Conservation (phyloP, 2,888 invertebrate species). For the Leptopilina myrica region DNA sequence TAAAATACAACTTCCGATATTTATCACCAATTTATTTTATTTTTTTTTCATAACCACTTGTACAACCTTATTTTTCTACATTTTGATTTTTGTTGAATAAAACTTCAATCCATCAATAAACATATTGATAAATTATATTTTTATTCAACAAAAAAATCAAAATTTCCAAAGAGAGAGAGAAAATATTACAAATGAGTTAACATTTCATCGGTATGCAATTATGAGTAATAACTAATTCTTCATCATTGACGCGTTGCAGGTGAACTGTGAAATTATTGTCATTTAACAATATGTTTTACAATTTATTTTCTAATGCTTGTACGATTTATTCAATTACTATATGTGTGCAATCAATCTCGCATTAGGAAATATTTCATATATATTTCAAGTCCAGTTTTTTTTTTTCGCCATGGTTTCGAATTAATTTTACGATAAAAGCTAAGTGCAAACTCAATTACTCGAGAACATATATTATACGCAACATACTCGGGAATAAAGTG, state of each 20-base stretch:
- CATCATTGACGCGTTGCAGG: not conserved
- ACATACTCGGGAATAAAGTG: conserved; percentile 52
- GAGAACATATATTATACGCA: conserved; percentile 30
- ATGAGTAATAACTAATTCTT: conserved; percentile 14
- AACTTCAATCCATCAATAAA: too few relatives aligned
- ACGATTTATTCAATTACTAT: conserved; percentile 20
- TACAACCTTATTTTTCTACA: too few relatives aligned
- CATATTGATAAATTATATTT: too few relatives aligned
- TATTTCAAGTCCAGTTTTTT: conserved; percentile 22
- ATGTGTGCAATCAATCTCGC: conserved; percentile 16
- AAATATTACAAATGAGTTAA: too few relatives aligned
- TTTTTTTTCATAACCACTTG: too few relatives aligned
- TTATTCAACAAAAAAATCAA: too few relatives aligned
- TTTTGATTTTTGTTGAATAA: too few relatives aligned
- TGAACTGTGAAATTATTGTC: not conserved
- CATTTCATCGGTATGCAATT: not conserved
- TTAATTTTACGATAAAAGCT: conserved; percentile 38
- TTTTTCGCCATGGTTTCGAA: conserved; percentile 28
- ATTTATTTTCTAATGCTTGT: not conserved
- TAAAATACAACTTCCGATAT: conserved; percentile 1
- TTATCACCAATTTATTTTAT: too few relatives aligned
- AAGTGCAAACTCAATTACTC: conserved; percentile 40
- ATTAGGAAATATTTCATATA: conserved; percentile 13
- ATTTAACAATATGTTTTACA: not conserved
- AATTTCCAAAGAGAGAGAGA: too few relatives aligned